Percentiles rank a stretch among this genome's conserved stretches.
These are phyloP conservation scores for Cheilinus undulatus DNA, from an alignment of 2,113 vertebrate genomes.

Conservation along the genomic window DNA sequence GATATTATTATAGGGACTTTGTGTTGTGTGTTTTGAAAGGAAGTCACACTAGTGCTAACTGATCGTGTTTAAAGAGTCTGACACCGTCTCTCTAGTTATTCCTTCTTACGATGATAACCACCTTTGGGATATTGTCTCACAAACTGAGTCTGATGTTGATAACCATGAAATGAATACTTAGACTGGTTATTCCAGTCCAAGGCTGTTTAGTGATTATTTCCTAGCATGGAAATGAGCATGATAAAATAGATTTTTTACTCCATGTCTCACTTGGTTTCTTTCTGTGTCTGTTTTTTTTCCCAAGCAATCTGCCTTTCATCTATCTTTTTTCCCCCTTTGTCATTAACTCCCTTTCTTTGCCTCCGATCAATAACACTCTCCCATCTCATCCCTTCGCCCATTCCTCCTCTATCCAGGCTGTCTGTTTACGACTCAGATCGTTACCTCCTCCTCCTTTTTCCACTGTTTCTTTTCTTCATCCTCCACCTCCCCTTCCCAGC, in stretches of 20 bases:
- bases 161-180: no score
- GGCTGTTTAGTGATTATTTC: no score
- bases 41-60: no score
- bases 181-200: no score
- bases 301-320: neutral
- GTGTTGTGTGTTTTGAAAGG: no score
- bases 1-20: no score
- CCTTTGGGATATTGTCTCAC: no score
- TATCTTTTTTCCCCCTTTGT: neutral
- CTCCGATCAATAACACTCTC: conserved; percentile 59
- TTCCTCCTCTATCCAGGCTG: conserved; percentile 15
- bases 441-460: conserved; percentile 33
- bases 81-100: no score
- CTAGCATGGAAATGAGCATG: no score
- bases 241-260: neutral
- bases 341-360: conserved; percentile 59
- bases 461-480: conserved; percentile 28
- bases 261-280: neutral
- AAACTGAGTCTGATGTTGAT: no score
- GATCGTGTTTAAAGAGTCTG: no score
- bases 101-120: no score
- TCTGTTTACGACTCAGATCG: conserved; percentile 43
- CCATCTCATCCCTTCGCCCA: conserved; percentile 37
- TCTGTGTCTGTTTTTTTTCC: neutral
- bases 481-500: conserved; percentile 22